Conservation (phyloP, 1,140 invertebrate genomes). For the Neodiprion fabricii region DNA sequence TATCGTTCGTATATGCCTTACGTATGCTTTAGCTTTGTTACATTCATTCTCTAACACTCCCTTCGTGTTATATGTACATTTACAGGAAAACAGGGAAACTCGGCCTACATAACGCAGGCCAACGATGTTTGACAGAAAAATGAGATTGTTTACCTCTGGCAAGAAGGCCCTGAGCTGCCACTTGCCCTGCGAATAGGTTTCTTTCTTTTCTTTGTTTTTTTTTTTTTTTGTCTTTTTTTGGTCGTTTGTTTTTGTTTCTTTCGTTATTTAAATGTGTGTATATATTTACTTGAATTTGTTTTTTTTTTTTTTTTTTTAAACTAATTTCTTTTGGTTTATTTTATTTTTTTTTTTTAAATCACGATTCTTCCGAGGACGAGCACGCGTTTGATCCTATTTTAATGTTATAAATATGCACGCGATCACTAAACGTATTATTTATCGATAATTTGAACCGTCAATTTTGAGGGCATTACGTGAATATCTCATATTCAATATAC, state of each 20-base stretch:
- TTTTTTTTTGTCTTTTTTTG: not conserved
- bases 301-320: not conserved
- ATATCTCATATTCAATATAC: constrained; percentile 34
- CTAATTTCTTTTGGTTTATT: too few relatives aligned
- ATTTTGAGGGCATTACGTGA: constrained; percentile 17
- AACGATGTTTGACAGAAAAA: constrained; percentile 2
- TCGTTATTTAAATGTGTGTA: too few relatives aligned
- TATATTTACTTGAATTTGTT: too few relatives aligned
- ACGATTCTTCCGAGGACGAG: not conserved
- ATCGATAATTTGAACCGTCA: not conserved
- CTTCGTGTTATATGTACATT: too few relatives aligned
- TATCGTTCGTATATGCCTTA: too few relatives aligned
- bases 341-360: not conserved
- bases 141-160: constrained; percentile 46
- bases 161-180: constrained; percentile 47
- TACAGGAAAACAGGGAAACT: too few relatives aligned
- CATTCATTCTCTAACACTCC: too few relatives aligned
- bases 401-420: not conserved
- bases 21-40: too few relatives aligned
- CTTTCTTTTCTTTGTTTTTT: not conserved
- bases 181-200: constrained; percentile 24
- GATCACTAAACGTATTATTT: not conserved
- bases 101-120: constrained; percentile 14
- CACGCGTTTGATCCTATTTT: not conserved
- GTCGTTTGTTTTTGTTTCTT: not conserved